Evolutionary conservation across 2,888 invertebrate genomes (phyloP).

Genomic region (Agrochola lychnidis): DNA sequence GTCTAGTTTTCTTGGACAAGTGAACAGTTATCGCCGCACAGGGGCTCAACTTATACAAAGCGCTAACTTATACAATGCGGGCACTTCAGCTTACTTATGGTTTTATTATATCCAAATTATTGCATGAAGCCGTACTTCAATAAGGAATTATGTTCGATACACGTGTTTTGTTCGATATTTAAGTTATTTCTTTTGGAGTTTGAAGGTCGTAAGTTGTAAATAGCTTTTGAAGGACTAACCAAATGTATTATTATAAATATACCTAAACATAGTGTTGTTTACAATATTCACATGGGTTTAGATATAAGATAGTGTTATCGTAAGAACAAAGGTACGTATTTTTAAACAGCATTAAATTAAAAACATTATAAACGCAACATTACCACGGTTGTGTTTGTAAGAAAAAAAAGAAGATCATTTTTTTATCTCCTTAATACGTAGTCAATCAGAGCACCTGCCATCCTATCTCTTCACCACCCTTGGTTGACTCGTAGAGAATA

Average conservation of each 20-base stretch:
- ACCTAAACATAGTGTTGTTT: neutral
- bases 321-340: neutral
- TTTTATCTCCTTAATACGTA: too few species aligned
- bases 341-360: neutral
- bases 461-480: too few species aligned
- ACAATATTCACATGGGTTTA: neutral
- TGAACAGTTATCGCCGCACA: constrained; percentile 41
- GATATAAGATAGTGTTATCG: neutral
- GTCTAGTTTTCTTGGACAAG: constrained; percentile 23
- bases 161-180: neutral
- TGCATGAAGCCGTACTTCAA: constrained; percentile 29
- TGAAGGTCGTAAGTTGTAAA: neutral
- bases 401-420: neutral
- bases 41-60: constrained; percentile 60
- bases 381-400: neutral
- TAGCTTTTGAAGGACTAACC: neutral
- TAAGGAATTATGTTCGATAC: constrained; percentile 23
- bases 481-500: too few species aligned
- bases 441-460: too few species aligned
- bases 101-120: constrained; percentile 59
- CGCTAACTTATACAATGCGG: constrained; percentile 60
- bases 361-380: neutral
- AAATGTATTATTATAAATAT: neutral
- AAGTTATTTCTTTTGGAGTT: neutral
- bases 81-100: constrained; percentile 44